Evolutionary conservation across 1,140 invertebrate species (phyloP).

Genomic region (Calliphora vicina): DNA sequence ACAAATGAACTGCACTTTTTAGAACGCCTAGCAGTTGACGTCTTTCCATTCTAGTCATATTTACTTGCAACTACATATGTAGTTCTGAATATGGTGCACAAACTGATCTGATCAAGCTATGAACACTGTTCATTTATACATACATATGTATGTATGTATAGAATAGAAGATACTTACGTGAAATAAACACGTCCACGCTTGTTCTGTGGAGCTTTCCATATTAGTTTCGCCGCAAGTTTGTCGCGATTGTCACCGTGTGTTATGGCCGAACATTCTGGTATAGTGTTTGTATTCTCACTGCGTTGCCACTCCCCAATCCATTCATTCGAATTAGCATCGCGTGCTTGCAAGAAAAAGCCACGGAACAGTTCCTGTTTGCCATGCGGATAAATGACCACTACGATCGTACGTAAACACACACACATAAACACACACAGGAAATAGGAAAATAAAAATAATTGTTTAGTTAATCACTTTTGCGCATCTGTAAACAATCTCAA

Average conservation of each 20-base stretch:
- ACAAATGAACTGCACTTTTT: too few relatives aligned
- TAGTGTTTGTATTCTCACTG: constrained; percentile 75
- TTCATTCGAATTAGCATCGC: constrained; percentile 72
- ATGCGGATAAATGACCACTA: constrained; percentile 51
- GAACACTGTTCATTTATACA: too few relatives aligned
- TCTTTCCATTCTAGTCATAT: too few relatives aligned
- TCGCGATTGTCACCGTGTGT: constrained; percentile 80
- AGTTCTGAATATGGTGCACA: too few relatives aligned
- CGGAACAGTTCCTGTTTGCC: constrained; percentile 69
- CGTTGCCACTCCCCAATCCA: constrained; percentile 78
- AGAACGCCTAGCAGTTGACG: too few relatives aligned
- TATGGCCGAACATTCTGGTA: constrained; percentile 79
- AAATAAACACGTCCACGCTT: constrained; percentile 76
- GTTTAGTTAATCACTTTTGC: neutral
- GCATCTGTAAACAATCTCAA: neutral
- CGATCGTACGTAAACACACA: too few relatives aligned
- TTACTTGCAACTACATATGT: too few relatives aligned
- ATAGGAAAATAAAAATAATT: constrained; percentile 4
- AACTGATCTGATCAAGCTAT: too few relatives aligned
- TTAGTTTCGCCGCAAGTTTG: constrained; percentile 74
- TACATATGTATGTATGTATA: too few relatives aligned
- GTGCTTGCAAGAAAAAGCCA: constrained; percentile 82
- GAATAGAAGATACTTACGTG: too few relatives aligned
- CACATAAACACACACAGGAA: too few relatives aligned
- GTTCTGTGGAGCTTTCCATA: constrained; percentile 77